Percentiles rank a stretch among this genome's conserved stretches.
These are phyloP conservation scores for Esox lucius DNA, from an alignment of 2,797 vertebrate genomes.

Conservation along the genomic window DNA sequence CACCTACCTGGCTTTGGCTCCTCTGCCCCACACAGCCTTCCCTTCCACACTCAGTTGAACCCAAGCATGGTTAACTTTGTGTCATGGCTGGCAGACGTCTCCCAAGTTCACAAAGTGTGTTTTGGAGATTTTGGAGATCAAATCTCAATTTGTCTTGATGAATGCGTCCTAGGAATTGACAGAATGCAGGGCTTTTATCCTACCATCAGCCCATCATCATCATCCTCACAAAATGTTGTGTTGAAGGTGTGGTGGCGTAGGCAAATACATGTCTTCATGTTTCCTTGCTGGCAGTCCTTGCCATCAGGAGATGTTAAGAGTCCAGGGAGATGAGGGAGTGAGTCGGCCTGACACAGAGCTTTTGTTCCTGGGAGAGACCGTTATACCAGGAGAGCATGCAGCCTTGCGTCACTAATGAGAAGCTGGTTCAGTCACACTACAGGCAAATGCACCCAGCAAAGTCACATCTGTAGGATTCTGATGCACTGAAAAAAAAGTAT, in stretches of 20 bases:
- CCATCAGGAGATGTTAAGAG: background rate
- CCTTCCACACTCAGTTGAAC: background rate
- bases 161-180: background rate
- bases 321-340: background rate
- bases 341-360: background rate
- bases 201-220: background rate
- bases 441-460: background rate
- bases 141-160: background rate
- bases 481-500: conserved; percentile 29
- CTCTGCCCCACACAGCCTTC: background rate
- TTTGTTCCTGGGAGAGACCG: background rate
- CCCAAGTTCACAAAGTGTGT: background rate
- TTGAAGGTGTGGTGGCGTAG: too few species aligned
- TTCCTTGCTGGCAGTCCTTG: background rate
- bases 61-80: background rate
- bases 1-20: background rate
- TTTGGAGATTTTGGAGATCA: background rate
- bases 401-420: background rate
- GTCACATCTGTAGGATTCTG: background rate
- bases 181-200: background rate
- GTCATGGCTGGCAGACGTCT: background rate
- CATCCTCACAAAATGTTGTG: too few species aligned
- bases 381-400: background rate
- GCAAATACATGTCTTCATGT: too few species aligned
- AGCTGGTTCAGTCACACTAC: background rate